Base-by-base conservation (phyloP, 2,888 invertebrate genomes). In the Eucriotettix oculatus region DNA sequence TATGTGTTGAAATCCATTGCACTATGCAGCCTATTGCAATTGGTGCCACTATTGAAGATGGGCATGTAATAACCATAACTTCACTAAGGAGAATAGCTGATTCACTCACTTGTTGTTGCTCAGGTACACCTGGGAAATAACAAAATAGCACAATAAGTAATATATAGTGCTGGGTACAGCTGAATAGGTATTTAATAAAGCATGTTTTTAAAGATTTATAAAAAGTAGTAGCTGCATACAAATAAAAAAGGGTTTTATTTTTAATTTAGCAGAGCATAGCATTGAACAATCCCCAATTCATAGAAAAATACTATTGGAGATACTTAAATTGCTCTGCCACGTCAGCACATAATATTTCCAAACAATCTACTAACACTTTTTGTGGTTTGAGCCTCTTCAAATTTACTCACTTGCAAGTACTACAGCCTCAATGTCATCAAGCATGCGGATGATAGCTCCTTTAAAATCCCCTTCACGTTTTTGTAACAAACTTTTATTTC, bases 51-150 rank as follows among this genome's bases (percentile, higher is more conserved):
- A 44, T 74, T 71, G 63, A 65, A 55, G 73, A 67, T 65, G 73
- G 73, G 64, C 76, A 75, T 43, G 77, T 70, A 10, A 75, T 69
- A 10, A 72, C 69, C 48, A 80, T 66, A 16, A 81, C 68, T 69
- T 82, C 82, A 40, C 74, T 72, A 52, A 82, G 69, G 56, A 81
- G 67, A 12, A 76, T 66, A 60, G 74, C 74, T 56, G 78, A 74
- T 67, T 81, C 81, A 10, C 75, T 72, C 44, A 71, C 67, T 64
- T 72, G 72, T 63, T 74, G 75, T 16, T 69, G 66, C 61, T 71
- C 71, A 16, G 73, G 69, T 52, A 75, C 72, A 58, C 73, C 73
- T 73, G 53, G 9, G 64, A 65, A 61, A 59, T 54, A 54, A 54
- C 17, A 12, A 56, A 56, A 44, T 14, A 60, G 60, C 9, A 54